phyloP scores from a whole-genome alignment of 2,888 invertebrate species.

The Acrocyrtus sp. region DNA sequence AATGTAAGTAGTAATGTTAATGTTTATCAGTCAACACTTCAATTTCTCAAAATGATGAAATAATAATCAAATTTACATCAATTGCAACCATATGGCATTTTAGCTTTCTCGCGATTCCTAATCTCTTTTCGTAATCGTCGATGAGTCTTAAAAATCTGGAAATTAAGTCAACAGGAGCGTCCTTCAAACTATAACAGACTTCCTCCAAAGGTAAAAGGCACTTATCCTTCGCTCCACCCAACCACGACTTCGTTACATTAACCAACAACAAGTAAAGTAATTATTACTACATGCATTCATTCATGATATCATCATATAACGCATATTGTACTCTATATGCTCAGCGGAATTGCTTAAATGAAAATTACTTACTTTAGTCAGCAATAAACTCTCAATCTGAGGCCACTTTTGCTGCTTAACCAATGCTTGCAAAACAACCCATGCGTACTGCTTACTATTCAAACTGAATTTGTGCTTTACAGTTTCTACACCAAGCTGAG shows the following conservation, averaged over 20 bases:
- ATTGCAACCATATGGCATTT: constrained; percentile 76
- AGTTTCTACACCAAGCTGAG: constrained; percentile 46
- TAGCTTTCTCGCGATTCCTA: constrained; percentile 73
- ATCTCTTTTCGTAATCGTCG: constrained; percentile 70
- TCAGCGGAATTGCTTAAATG: no score
- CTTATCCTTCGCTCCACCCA: constrained; percentile 68
- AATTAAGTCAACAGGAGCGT: constrained; percentile 68
- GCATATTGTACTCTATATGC: no score
- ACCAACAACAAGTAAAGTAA: no score
- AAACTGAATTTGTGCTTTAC: constrained; percentile 67
- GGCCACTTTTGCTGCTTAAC: constrained; percentile 73
- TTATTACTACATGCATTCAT: not conserved
- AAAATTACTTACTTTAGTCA: constrained; percentile 70
- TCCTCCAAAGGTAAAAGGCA: constrained; percentile 68
- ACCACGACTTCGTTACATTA: constrained; percentile 66
- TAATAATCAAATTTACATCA: constrained; percentile 69
- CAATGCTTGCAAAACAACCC: constrained; percentile 75
- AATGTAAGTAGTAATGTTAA: constrained; percentile 6
- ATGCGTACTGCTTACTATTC: constrained; percentile 75
- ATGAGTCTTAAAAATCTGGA: constrained; percentile 72
- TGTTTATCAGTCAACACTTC: not conserved
- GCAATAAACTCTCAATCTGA: constrained; percentile 72
- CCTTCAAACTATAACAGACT: constrained; percentile 67
- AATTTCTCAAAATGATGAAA: not conserved
- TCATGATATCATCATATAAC: no score